Evolutionary conservation across 1,140 invertebrate genomes (phyloP), one percentile per base, ranked within the genome.

Genomic region (Batillaria attramentaria): DNA sequence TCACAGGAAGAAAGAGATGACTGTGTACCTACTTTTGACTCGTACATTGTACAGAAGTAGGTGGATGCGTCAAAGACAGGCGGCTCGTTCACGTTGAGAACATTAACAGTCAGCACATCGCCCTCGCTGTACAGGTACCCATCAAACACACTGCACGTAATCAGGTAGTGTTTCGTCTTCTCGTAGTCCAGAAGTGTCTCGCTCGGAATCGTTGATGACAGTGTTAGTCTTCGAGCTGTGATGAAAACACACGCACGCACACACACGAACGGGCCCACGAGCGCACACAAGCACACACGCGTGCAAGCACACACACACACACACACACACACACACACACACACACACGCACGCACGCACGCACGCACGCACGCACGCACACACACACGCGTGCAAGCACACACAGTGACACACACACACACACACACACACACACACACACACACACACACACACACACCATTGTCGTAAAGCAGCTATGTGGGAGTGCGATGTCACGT

Each of bases 81-180:
- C 16, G 68, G 50, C 42, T 79, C 77, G 69, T 79, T 79, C n/a
- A 79, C 57, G 69, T 79, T 79, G 35, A 31, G 31, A 1, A 79
- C 60, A 41, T 66, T 13, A 24, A 79, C 31, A 10, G 77, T 79
- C 43, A 79, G 68, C 10, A 79, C 70, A 41, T 79, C 77, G n/a
- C 35, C 69, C 70, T 31, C 2, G 8, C 69, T 73, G n/a, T 13
- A 35, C 41, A 79, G 77, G 57, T 73, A 79, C 41, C 60, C 77
- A 31, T 79, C 77, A 0, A 28, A 73, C 2, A 73, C 57, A 13
- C 28, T 35, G 41, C 77, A 79, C n/a, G 70, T 79, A 41, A 79
- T 72, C 1, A 31, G n/a, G 50, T 78, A 78, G 42, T 70, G 28
- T 35, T 78, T 50, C 28, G 77, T 78, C 13, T 42, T 70, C 50